Percentiles rank a stretch among this genome's conserved stretches.
These are phyloP conservation scores for Capreolus pygargus DNA, from an alignment of 2,113 vertebrate species.

Conservation along the genomic window DNA sequence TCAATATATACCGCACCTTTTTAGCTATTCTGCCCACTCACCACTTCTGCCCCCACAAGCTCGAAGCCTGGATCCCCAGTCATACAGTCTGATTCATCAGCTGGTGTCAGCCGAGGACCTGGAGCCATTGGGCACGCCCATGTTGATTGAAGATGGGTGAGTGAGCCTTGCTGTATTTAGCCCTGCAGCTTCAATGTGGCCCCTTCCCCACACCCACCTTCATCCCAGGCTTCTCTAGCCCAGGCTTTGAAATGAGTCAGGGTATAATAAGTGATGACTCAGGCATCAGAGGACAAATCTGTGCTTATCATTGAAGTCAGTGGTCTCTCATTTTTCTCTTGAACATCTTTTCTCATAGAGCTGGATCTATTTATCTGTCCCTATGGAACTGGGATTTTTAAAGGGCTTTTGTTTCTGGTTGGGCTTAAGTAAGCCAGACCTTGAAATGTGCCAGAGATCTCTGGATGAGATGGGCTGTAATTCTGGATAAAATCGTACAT, in stretches of 20 bases:
- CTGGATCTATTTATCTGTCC: not conserved
- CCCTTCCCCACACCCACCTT: not conserved
- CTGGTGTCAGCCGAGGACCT: conserved; percentile 94
- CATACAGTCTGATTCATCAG: conserved; percentile 93
- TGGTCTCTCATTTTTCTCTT: not conserved
- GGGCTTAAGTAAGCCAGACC: not conserved
- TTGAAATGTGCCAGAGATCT: not conserved
- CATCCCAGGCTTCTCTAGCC: not conserved
- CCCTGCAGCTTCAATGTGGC: not conserved
- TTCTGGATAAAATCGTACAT: not conserved
- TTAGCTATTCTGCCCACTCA: conserved; percentile 91
- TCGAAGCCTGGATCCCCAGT: conserved; percentile 93
- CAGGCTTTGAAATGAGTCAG: not conserved
- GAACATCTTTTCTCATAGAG: not conserved
- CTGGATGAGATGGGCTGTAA: not conserved
- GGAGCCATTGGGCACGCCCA: conserved; percentile 92
- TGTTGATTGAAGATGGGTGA: conserved; percentile 98
- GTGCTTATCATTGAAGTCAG: not conserved
- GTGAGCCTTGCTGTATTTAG: conserved; percentile 19
- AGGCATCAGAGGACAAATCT: not conserved
- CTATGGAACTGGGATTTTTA: not conserved
- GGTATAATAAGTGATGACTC: not conserved
- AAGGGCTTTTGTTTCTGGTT: conserved; percentile 21
- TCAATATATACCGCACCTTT: conserved; percentile 96
- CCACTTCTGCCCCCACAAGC: conserved; percentile 90